Conservation (phyloP, 2,888 invertebrate species). For the Stenoptilia bipunctidactyla region DNA sequence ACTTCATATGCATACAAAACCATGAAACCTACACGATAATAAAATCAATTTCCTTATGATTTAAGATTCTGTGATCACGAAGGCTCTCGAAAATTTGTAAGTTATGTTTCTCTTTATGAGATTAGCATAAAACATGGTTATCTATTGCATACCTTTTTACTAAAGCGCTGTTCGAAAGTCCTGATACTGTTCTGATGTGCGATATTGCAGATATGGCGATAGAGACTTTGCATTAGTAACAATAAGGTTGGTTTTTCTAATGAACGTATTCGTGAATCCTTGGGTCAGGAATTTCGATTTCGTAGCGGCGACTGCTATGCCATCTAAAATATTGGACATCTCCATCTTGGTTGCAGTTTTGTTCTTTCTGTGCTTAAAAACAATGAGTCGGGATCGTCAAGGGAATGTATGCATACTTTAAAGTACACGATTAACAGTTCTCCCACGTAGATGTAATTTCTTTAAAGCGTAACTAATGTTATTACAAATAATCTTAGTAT, state of each 20-base stretch:
- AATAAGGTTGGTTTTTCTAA: constrained; percentile 8
- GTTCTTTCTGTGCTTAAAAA: constrained; percentile 60
- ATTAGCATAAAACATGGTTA: constrained; percentile 65
- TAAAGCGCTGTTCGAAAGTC: constrained; percentile 55
- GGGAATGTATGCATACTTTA: constrained; percentile 64
- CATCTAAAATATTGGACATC: constrained; percentile 72
- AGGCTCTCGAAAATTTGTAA: constrained; percentile 58
- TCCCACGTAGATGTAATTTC: constrained; percentile 41
- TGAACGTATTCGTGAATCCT: constrained; percentile 33
- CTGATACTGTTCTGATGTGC: constrained; percentile 45
- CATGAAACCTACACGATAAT: constrained; percentile 12
- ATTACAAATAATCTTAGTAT: too few species aligned
- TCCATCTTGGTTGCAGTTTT: constrained; percentile 65
- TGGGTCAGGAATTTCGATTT: constrained; percentile 59
- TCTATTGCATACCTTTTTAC: constrained; percentile 63
- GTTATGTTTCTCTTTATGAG: constrained; percentile 53
- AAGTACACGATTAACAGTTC: constrained; percentile 43
- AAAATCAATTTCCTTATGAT: constrained; percentile 36
- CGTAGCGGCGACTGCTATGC: constrained; percentile 67
- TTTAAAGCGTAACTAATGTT: too few species aligned
- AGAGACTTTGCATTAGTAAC: constrained; percentile 24
- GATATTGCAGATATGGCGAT: constrained; percentile 26
- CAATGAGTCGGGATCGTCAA: constrained; percentile 65
- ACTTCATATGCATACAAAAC: constrained; percentile 1
- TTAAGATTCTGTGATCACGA: constrained; percentile 26